Percentiles rank a stretch among this genome's conserved stretches.
These are phyloP conservation scores for Cantharis rufa DNA, from an alignment of 2,888 invertebrate species.

Conservation along the genomic window DNA sequence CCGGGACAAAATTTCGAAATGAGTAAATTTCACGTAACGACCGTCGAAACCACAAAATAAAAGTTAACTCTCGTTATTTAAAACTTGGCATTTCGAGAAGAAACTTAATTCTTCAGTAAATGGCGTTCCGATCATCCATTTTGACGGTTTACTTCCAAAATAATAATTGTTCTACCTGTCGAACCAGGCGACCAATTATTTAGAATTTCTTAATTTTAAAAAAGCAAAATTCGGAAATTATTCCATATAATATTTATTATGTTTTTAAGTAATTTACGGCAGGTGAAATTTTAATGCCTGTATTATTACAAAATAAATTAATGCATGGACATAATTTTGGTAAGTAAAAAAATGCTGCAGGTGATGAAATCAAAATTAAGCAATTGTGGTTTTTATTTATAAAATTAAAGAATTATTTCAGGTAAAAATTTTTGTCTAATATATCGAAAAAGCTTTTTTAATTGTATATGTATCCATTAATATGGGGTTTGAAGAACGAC, in stretches of 20 bases:
- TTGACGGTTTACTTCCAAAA: not conserved
- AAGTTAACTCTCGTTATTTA: not conserved
- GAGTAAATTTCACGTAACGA: not conserved
- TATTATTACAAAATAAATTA: not conserved
- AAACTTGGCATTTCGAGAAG: too few relatives aligned
- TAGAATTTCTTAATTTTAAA: not conserved
- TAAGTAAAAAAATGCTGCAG: not conserved
- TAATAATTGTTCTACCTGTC: not conserved
- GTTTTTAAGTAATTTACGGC: not conserved
- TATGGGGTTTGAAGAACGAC: conserved; percentile 42
- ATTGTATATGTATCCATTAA: conserved; percentile 49
- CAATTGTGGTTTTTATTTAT: not conserved
- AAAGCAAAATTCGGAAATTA: not conserved
- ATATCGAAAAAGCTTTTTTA: conserved; percentile 29
- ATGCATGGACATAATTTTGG: not conserved
- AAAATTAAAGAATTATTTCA: conserved; percentile 3
- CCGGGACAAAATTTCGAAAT: not conserved
- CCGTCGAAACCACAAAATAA: not conserved
- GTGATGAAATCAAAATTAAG: not conserved
- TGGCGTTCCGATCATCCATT: not conserved
- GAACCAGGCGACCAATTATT: not conserved
- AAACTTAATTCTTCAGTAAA: not conserved
- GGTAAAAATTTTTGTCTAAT: conserved; percentile 19
- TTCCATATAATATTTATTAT: not conserved
- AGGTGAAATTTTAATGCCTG: not conserved